Evolutionary conservation across 1,140 invertebrate species (phyloP).

Genomic region (Alviniconcha marisindica): DNA sequence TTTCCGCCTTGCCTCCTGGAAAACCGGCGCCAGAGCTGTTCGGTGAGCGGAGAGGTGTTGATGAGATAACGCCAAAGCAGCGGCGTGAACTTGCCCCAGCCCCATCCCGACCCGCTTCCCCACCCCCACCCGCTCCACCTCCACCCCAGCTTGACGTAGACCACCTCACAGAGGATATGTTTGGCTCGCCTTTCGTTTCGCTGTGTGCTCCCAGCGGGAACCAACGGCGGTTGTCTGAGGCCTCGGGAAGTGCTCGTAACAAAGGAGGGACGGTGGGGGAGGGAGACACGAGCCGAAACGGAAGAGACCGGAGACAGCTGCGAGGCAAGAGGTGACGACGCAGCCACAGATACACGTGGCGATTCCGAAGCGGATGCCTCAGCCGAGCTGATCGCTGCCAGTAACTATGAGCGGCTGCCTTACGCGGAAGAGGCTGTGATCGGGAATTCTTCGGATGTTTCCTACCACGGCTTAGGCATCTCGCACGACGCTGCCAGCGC

Average conservation of each 20-base stretch:
- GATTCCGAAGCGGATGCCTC: constrained; percentile 43
- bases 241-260: too few species aligned
- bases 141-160: not conserved
- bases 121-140: too few species aligned
- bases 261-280: not conserved
- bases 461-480: constrained; percentile 11
- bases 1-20: too few species aligned
- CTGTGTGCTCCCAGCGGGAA: not conserved
- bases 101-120: too few species aligned
- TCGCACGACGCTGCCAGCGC: not conserved
- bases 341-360: not conserved
- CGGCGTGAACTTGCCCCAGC: too few species aligned
- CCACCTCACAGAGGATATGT: constrained; percentile 1
- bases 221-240: not conserved
- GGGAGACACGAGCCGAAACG: not conserved
- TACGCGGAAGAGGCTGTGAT: constrained; percentile 50
- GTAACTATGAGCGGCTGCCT: constrained; percentile 64
- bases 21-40: too few species aligned
- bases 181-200: not conserved
- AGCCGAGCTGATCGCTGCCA: constrained; percentile 59
- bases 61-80: too few species aligned
- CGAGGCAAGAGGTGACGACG: not conserved
- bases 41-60: too few species aligned
- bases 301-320: not conserved
- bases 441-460: constrained; percentile 26